These are phyloP conservation scores for Hydraecia micacea DNA, from an alignment of 2,888 invertebrate genomes.

Conservation along the genomic window DNA sequence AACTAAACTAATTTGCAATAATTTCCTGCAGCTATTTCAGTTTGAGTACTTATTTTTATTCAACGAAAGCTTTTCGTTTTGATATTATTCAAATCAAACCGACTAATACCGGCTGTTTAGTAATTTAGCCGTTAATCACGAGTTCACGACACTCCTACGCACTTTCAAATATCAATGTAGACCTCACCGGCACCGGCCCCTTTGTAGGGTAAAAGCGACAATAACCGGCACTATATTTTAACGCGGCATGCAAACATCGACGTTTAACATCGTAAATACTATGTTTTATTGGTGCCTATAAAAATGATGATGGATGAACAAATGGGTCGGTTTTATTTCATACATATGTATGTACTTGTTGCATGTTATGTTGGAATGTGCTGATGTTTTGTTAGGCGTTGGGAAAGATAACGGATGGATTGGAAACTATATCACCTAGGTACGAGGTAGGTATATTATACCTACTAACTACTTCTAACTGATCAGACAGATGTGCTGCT, in stretches of 20 bases:
- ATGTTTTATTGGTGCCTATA: constrained; percentile 78
- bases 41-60: background rate
- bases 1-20: background rate
- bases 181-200: constrained; percentile 37
- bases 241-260: constrained; percentile 80
- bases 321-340: constrained; percentile 63
- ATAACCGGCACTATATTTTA: constrained; percentile 68
- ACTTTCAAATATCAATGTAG: constrained; percentile 32
- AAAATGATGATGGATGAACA: constrained; percentile 76
- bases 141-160: constrained; percentile 39
- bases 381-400: constrained; percentile 9
- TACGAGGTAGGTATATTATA: background rate
- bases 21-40: background rate
- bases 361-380: constrained; percentile 38
- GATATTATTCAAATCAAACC: constrained; percentile 20
- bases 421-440: constrained; percentile 1
- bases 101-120: background rate
- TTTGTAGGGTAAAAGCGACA: constrained; percentile 71
- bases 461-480: no score
- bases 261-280: constrained; percentile 73
- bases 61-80: background rate
- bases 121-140: constrained; percentile 39
- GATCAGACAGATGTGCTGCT: no score
- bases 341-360: constrained; percentile 41
- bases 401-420: constrained; percentile 5